Percentiles rank a stretch among this genome's conserved stretches.
These are phyloP conservation scores for Lycocerus yunnanus DNA, from an alignment of 2,888 invertebrate species.

Conservation along the genomic window DNA sequence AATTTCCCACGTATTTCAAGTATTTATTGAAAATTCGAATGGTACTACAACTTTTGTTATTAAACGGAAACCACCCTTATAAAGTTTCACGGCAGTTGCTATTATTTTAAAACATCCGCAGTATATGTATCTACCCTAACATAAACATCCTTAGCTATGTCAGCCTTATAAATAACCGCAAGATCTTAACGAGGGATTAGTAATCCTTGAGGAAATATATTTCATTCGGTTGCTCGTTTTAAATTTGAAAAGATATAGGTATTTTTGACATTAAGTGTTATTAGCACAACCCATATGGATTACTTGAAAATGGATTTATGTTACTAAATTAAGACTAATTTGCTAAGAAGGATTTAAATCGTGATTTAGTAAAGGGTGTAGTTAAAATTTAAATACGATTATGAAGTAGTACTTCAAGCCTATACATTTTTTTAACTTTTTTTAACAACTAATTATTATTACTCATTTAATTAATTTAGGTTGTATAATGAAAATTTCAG, in stretches of 20 bases:
- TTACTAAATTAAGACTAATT: constrained; percentile 14
- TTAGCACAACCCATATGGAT: constrained; percentile 13
- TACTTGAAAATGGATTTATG: not conserved
- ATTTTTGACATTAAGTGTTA: constrained; percentile 6
- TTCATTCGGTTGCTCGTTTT: constrained; percentile 39
- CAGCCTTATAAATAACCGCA: constrained; percentile 46
- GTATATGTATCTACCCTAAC: constrained; percentile 42
- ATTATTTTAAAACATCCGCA: constrained; percentile 32
- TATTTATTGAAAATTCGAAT: not conserved
- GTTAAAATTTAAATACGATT: not conserved
- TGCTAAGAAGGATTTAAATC: not conserved
- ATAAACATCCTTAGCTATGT: constrained; percentile 49
- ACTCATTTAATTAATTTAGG: too few relatives aligned
- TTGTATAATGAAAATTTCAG: too few relatives aligned
- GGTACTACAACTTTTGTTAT: constrained; percentile 13
- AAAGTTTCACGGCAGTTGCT: constrained; percentile 31
- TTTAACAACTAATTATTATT: too few relatives aligned
- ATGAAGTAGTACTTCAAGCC: too few relatives aligned
- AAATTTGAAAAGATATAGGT: constrained; percentile 22
- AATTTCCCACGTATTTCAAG: not conserved
- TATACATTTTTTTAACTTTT: too few relatives aligned
- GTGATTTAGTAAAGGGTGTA: not conserved
- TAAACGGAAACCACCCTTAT: constrained; percentile 30
- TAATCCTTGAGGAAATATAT: constrained; percentile 43
- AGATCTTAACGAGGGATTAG: constrained; percentile 44